These are phyloP conservation scores for Philereme transversata DNA, from an alignment of 2,888 invertebrate genomes.

Conservation along the genomic window DNA sequence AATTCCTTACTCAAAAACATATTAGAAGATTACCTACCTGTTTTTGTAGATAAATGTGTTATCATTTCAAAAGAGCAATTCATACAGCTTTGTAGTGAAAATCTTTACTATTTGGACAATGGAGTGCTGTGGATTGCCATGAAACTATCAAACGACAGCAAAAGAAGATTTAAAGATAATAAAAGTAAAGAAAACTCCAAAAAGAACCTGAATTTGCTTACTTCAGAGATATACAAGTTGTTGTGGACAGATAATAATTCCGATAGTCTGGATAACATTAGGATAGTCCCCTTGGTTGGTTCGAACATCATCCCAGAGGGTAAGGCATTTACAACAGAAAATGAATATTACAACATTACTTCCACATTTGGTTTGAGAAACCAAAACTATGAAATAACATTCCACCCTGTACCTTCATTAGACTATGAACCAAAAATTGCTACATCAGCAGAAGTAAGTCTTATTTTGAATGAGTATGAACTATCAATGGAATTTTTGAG, in stretches of 20 bases:
- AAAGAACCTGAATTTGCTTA: conserved; percentile 61
- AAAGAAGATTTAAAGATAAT: conserved; percentile 53
- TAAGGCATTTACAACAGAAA: conserved; percentile 61
- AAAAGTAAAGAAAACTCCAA: conserved; percentile 46
- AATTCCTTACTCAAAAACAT: conserved; percentile 54
- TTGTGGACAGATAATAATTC: conserved; percentile 56
- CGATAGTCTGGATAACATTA: conserved; percentile 53
- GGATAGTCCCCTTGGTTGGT: conserved; percentile 70
- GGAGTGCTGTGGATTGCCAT: conserved; percentile 72
- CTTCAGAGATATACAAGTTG: conserved; percentile 70
- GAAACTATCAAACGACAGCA: conserved; percentile 59
- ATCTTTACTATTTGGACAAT: conserved; percentile 75
- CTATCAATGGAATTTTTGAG: conserved; percentile 80
- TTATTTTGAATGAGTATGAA: conserved; percentile 72
- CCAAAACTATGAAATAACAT: conserved; percentile 57
- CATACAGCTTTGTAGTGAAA: conserved; percentile 70
- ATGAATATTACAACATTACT: conserved; percentile 64
- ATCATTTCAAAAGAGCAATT: conserved; percentile 69
- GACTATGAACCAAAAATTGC: conserved; percentile 74
- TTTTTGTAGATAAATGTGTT: conserved; percentile 67
- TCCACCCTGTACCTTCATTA: conserved; percentile 67
- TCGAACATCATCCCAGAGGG: conserved; percentile 58
- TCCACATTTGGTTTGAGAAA: conserved; percentile 57
- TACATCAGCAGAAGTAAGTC: conserved; percentile 65
- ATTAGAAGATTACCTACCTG: conserved; percentile 56